Conservation (phyloP, 2,888 invertebrate species). For the Gandaritis pyraliata region DNA sequence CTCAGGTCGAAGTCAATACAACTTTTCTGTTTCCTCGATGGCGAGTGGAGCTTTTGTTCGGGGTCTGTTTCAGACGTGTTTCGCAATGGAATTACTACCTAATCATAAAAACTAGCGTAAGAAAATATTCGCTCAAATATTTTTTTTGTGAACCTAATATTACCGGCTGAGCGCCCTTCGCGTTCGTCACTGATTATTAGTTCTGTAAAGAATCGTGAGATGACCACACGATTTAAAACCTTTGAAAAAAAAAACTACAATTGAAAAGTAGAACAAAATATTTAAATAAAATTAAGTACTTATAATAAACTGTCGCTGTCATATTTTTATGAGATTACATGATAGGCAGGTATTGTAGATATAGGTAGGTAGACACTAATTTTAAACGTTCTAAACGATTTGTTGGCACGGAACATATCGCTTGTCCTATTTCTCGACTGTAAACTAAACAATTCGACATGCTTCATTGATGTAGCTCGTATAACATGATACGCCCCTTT, state of each 20-base stretch:
- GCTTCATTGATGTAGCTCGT: slow-evolving; percentile 43
- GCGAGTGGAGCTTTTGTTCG: slow-evolving; percentile 16
- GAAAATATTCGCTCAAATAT: too few species aligned
- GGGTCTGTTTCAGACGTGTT: slow-evolving; percentile 8
- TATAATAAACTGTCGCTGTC: too few species aligned
- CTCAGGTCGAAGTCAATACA: slow-evolving; percentile 22
- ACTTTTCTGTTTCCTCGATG: slow-evolving; percentile 10
- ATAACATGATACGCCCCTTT: neutral
- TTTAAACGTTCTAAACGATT: slow-evolving; percentile 50
- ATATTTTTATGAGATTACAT: too few species aligned
- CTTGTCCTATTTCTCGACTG: slow-evolving; percentile 37
- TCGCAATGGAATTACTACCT: neutral
- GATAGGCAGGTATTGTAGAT: too few species aligned
- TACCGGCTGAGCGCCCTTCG: too few species aligned
- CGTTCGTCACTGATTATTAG: too few species aligned
- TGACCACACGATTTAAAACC: too few species aligned
- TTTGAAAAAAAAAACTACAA: too few species aligned
- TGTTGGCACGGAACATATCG: slow-evolving; percentile 48
- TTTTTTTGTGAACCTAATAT: too few species aligned
- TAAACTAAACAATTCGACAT: slow-evolving; percentile 37
- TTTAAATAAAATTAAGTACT: too few species aligned
- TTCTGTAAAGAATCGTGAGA: too few species aligned
- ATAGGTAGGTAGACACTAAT: slow-evolving; percentile 1
- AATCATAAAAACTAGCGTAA: neutral
- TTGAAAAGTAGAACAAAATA: too few species aligned